Percentiles rank a stretch among this genome's conserved stretches.
These are phyloP conservation scores for Lacanobia oleracea DNA, from an alignment of 2,888 invertebrate genomes.

Conservation along the genomic window DNA sequence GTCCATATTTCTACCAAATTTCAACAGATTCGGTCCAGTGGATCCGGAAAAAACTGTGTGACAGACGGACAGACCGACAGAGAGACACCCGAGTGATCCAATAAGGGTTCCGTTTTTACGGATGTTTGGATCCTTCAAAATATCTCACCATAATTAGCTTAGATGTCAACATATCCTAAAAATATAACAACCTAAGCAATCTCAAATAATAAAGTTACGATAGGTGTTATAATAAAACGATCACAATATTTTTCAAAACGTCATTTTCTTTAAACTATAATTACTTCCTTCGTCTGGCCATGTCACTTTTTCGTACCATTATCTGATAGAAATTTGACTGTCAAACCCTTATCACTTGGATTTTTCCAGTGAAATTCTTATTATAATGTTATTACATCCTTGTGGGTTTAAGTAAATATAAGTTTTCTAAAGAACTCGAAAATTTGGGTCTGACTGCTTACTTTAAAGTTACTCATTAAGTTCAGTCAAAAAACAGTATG, in stretches of 20 bases:
- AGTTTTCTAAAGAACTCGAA: conserved; percentile 44
- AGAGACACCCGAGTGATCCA: too few species aligned
- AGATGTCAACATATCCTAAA: too few species aligned
- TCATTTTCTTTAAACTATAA: conserved; percentile 55
- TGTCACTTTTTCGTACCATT: conserved; percentile 71
- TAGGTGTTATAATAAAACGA: background rate
- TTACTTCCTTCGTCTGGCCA: conserved; percentile 62
- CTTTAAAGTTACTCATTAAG: conserved; percentile 7
- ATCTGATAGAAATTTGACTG: conserved; percentile 73
- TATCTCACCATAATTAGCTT: too few species aligned
- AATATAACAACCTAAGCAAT: too few species aligned
- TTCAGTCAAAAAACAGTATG: background rate
- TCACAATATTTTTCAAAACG: conserved; percentile 11
- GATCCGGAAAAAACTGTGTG: too few species aligned
- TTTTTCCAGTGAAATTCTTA: conserved; percentile 69
- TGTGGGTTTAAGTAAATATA: conserved; percentile 46
- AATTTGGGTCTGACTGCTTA: conserved; percentile 17
- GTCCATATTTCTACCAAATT: too few species aligned
- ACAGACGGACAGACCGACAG: too few species aligned
- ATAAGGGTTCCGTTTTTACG: too few species aligned
- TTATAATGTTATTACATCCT: conserved; percentile 62
- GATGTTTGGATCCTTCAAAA: too few species aligned
- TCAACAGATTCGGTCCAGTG: too few species aligned
- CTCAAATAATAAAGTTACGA: background rate
- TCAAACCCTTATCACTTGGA: conserved; percentile 77